phyloP scores from a whole-genome alignment of 1,140 invertebrate genomes.

The Drosophila jambulina region DNA sequence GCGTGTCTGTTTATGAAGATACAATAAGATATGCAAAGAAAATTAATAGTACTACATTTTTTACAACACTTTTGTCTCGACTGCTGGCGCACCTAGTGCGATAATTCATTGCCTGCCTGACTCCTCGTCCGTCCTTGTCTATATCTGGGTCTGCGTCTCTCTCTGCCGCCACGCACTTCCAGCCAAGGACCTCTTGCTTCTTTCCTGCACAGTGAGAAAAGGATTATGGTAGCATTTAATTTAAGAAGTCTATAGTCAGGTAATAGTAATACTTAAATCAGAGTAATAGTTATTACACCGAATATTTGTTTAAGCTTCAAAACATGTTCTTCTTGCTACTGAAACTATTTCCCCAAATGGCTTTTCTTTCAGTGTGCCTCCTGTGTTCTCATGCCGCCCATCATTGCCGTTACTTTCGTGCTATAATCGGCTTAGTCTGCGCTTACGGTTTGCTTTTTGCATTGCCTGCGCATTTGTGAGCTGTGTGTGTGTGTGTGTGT shows the following conservation, averaged over 20 bases:
- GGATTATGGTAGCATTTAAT: too few relatives aligned
- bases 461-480: conserved; percentile 72
- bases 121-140: conserved; percentile 42
- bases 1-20: conserved; percentile 78
- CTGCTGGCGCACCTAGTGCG: conserved; percentile 74
- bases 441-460: conserved; percentile 81
- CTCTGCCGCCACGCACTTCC: conserved; percentile 73
- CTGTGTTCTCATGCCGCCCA: conserved; percentile 21
- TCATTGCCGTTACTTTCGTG: conserved; percentile 71
- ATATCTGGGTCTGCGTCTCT: conserved; percentile 16
- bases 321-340: background rate
- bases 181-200: conserved; percentile 36
- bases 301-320: background rate
- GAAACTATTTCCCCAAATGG: background rate
- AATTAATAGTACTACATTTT: conserved; percentile 83
- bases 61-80: conserved; percentile 83
- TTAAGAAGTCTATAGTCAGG: background rate
- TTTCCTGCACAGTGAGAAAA: background rate
- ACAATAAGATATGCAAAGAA: conserved; percentile 82
- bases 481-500: conserved; percentile 23
- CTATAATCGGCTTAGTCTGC: conserved; percentile 82
- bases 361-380: conserved; percentile 1
- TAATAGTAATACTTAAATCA: background rate
- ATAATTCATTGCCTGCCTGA: conserved; percentile 77
- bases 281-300: background rate